Conservation (phyloP, 2,888 invertebrate species). For the Papilio demoleus region DNA sequence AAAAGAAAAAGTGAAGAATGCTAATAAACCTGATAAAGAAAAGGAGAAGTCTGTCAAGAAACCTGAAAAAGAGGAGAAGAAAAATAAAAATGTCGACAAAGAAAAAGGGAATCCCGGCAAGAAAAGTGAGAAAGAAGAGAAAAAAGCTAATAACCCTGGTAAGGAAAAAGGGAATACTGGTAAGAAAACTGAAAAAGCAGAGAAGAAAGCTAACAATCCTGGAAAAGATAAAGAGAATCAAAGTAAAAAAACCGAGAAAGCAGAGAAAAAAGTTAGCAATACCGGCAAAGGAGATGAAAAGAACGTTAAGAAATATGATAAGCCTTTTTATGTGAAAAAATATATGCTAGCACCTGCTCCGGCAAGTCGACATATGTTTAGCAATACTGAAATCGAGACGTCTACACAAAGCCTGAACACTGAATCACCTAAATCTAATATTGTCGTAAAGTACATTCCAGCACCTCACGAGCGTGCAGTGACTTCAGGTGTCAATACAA, state of each 20-base stretch:
- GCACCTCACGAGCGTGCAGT: slow-evolving; percentile 18
- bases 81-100: neutral
- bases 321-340: slow-evolving; percentile 16
- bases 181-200: neutral
- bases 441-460: slow-evolving; percentile 37
- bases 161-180: neutral
- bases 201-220: neutral
- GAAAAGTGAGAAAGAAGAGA: slow-evolving; percentile 1
- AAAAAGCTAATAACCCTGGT: neutral
- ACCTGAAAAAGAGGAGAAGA: neutral
- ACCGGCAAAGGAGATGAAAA: neutral
- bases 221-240: neutral
- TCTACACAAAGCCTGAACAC: neutral
- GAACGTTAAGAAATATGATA: slow-evolving; percentile 11
- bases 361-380: neutral
- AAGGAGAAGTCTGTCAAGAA: neutral
- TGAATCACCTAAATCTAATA: slow-evolving; percentile 18
- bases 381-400: neutral
- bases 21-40: neutral
- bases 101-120: neutral
- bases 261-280: neutral
- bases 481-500: slow-evolving; percentile 25
- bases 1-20: neutral
- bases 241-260: neutral
- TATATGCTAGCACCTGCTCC: slow-evolving; percentile 13